These are phyloP conservation scores for Elachura formosa DNA, from an alignment of 2,113 vertebrate genomes.

Conservation along the genomic window DNA sequence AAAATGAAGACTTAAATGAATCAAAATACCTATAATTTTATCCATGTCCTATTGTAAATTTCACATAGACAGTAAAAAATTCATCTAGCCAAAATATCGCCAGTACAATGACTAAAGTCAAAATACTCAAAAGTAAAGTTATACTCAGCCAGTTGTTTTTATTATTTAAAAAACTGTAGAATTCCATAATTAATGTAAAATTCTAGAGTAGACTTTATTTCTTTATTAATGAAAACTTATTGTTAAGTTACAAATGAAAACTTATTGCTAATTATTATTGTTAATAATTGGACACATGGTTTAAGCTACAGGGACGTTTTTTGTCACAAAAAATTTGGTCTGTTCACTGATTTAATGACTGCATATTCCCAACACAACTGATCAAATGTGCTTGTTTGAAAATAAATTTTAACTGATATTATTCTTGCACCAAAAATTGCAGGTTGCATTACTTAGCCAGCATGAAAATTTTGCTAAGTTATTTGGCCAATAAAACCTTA, in stretches of 20 bases:
- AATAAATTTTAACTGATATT: not conserved
- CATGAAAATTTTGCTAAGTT: not conserved
- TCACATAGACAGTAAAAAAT: not conserved
- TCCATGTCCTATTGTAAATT: not conserved
- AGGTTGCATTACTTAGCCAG: not conserved
- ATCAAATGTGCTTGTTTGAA: not conserved
- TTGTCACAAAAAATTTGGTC: not conserved
- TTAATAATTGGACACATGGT: not conserved
- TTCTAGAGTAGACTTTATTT: not conserved
- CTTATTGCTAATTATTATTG: not conserved
- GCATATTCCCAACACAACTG: not conserved
- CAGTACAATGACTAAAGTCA: not conserved
- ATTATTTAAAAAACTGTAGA: not conserved
- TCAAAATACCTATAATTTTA: not conserved
- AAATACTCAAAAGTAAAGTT: not conserved
- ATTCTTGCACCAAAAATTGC: not conserved
- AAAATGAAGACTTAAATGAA: not conserved
- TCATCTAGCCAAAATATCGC: not conserved
- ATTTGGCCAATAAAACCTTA: not conserved
- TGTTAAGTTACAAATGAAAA: too few species aligned
- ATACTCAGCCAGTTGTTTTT: not conserved
- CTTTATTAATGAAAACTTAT: not conserved
- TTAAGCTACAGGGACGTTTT: fast-evolving
- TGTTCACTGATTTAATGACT: not conserved
- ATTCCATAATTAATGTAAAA: not conserved